Conservation (phyloP, 2,888 invertebrate species). For the Periphyllus acericola region DNA sequence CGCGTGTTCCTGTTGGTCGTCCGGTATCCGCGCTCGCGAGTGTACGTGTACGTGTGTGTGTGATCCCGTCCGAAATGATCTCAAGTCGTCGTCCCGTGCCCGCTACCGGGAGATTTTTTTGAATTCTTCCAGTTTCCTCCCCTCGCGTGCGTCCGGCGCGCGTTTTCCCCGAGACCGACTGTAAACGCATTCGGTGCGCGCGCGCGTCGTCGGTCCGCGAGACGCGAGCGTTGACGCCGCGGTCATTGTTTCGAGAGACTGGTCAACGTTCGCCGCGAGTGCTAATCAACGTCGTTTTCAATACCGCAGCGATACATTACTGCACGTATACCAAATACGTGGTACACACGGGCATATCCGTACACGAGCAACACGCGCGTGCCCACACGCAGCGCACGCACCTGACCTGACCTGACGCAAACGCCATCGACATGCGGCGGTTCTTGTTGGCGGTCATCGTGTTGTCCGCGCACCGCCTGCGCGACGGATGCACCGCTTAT, state of each 20-base stretch:
- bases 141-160: too few species aligned
- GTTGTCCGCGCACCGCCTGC: neutral
- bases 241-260: neutral
- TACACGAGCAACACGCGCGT: neutral
- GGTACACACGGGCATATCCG: too few species aligned
- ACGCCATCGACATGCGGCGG: conserved; percentile 21
- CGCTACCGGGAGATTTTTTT: neutral
- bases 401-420: too few species aligned
- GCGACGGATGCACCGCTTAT: conserved; percentile 33
- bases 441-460: conserved; percentile 32
- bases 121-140: neutral
- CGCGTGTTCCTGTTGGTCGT: neutral
- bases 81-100: neutral
- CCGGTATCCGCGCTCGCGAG: neutral
- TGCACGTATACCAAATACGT: too few species aligned
- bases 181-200: neutral
- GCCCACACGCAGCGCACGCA: neutral
- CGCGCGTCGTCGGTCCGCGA: neutral
- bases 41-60: too few species aligned
- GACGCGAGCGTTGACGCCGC: neutral
- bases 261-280: neutral
- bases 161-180: too few species aligned
- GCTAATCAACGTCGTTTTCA: neutral
- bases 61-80: neutral
- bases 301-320: too few species aligned